Evolutionary conservation across 92 coral and sea anemone species (phyloP).

Genomic region (Virgularia gustaviana): DNA sequence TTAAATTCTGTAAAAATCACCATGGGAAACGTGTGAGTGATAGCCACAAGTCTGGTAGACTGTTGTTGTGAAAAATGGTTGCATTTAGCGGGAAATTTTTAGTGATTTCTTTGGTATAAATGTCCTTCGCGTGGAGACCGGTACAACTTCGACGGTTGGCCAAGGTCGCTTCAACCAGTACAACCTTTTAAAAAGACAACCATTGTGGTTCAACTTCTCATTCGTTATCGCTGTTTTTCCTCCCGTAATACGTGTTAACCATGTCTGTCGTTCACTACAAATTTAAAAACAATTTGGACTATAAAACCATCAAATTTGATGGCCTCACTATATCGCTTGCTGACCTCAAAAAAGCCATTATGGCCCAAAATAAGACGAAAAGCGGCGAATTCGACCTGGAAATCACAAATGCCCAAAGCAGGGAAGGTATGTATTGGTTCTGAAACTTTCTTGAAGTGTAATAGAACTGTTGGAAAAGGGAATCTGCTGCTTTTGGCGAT

Average conservation of each 20-base stretch:
- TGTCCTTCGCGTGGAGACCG: too few species aligned
- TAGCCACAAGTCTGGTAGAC: background rate
- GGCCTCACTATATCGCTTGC: slow-evolving; percentile 92
- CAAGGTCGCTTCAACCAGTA: background rate
- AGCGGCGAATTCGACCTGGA: slow-evolving; percentile 91
- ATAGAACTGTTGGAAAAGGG: background rate
- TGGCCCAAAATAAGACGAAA: slow-evolving; percentile 91
- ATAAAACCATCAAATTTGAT: slow-evolving; percentile 94
- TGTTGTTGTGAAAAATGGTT: background rate
- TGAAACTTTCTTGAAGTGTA: background rate
- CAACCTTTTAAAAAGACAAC: background rate
- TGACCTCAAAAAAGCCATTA: slow-evolving; percentile 85
- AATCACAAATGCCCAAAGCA: slow-evolving; percentile 94
- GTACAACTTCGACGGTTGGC: background rate
- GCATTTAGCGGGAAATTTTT: background rate
- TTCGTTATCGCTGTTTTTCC: background rate
- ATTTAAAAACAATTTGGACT: slow-evolving; percentile 92
- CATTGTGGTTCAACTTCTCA: too few species aligned
- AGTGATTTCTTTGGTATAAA: slow-evolving; percentile 2
- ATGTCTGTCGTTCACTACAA: slow-evolving; percentile 99
- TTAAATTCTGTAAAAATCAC: background rate
- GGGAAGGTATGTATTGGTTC: slow-evolving; percentile 63
- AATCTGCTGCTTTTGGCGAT: too few species aligned
- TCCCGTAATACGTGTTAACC: background rate
- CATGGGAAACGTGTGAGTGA: background rate